Percentiles rank a stretch among this genome's conserved stretches.
Conservation (phyloP, 2,888 invertebrate species). For the Eumerus sabulonum region DNA sequence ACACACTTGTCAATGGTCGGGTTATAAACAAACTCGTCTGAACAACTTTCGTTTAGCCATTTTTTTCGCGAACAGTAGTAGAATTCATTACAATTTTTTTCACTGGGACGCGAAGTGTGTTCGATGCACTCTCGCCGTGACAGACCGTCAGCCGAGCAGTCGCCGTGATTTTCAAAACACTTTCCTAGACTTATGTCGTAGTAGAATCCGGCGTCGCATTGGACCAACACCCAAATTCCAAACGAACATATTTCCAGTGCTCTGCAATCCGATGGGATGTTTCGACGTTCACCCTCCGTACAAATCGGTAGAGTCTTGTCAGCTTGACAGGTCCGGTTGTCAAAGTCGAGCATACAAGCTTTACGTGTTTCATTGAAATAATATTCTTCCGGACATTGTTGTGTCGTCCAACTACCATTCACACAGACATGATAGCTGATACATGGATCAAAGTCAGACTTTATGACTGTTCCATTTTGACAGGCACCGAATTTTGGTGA, state of each 20-base stretch:
- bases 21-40: conserved; percentile 72
- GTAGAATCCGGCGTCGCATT: conserved; percentile 54
- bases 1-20: conserved; percentile 63
- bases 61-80: conserved; percentile 72
- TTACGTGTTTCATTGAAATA: conserved; percentile 68
- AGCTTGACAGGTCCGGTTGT: conserved; percentile 20
- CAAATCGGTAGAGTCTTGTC: conserved; percentile 40
- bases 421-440: conserved; percentile 67
- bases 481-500: not conserved
- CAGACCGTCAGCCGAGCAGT: conserved; percentile 72
- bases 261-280: conserved; percentile 67
- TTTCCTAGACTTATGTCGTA: conserved; percentile 67
- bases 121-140: conserved; percentile 71
- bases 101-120: conserved; percentile 65
- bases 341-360: conserved; percentile 62
- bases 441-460: conserved; percentile 28
- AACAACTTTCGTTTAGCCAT: conserved; percentile 73
- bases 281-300: conserved; percentile 53
- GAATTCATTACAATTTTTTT: conserved; percentile 71
- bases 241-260: conserved; percentile 66
- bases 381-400: conserved; percentile 66
- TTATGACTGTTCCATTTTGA: conserved; percentile 23
- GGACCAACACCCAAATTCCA: conserved; percentile 67
- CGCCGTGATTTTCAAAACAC: conserved; percentile 69
- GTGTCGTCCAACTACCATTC: conserved; percentile 67